Percentiles rank a stretch among this genome's conserved stretches.
Evolutionary conservation across 2,888 invertebrate genomes (phyloP).

Genomic region (Drosophila phalerata): DNA sequence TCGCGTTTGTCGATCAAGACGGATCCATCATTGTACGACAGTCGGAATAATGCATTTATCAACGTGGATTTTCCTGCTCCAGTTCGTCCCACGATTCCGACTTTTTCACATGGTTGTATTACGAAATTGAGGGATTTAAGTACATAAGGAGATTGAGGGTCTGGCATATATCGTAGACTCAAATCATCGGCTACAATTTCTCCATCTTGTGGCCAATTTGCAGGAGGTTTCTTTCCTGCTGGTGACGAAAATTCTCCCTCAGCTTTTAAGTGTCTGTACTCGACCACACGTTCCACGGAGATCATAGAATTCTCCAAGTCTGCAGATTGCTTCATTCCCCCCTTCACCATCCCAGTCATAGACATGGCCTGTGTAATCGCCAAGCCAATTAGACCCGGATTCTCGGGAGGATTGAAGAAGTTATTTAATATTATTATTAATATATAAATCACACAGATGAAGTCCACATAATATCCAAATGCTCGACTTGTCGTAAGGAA

Average conservation of each 20-base stretch:
- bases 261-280: slow-evolving; percentile 86
- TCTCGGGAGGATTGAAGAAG: slow-evolving; percentile 90
- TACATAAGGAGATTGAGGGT: slow-evolving; percentile 89
- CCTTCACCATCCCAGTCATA: slow-evolving; percentile 89
- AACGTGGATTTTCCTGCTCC: slow-evolving; percentile 91
- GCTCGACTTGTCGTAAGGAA: slow-evolving; percentile 96
- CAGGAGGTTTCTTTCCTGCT: slow-evolving; percentile 88
- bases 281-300: slow-evolving; percentile 91
- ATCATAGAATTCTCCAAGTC: slow-evolving; percentile 96
- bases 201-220: slow-evolving; percentile 91
- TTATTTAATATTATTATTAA: slow-evolving; percentile 93
- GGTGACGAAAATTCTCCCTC: slow-evolving; percentile 89
- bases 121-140: slow-evolving; percentile 90
- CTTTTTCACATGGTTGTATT: slow-evolving; percentile 89
- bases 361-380: slow-evolving; percentile 92
- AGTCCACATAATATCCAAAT: slow-evolving; percentile 95
- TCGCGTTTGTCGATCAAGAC: slow-evolving; percentile 93
- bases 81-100: slow-evolving; percentile 91
- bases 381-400: slow-evolving; percentile 92
- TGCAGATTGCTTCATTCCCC: slow-evolving; percentile 97
- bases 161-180: slow-evolving; percentile 90
- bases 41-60: slow-evolving; percentile 90
- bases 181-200: slow-evolving; percentile 91
- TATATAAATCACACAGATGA: slow-evolving; percentile 94
- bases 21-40: slow-evolving; percentile 91